Conservation (phyloP, 2,113 vertebrate genomes). For the Trogon surrucura region DNA sequence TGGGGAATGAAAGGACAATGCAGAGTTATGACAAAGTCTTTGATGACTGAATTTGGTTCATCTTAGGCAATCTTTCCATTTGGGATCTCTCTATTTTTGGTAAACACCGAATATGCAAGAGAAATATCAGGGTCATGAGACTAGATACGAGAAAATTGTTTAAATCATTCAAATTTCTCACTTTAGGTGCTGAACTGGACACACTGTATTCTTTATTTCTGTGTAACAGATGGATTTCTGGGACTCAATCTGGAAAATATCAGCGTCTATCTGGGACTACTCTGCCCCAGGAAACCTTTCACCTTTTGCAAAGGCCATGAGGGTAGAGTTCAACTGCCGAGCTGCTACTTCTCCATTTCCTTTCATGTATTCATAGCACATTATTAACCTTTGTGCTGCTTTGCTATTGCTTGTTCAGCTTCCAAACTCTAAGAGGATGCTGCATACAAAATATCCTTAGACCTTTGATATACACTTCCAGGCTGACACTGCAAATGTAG, state of each 20-base stretch:
- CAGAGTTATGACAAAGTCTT: background rate
- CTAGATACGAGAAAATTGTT: background rate
- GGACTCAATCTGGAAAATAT: background rate
- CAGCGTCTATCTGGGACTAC: background rate
- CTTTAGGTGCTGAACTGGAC: background rate
- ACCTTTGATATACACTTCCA: background rate
- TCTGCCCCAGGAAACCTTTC: background rate
- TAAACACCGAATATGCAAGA: background rate
- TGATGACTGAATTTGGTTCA: background rate
- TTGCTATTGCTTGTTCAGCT: background rate
- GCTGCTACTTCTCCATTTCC: background rate
- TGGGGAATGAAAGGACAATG: background rate
- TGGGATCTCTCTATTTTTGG: background rate
- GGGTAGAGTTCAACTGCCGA: background rate
- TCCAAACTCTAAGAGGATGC: background rate
- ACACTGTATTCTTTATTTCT: background rate
- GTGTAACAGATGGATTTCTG: background rate
- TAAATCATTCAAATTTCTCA: background rate
- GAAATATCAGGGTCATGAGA: background rate
- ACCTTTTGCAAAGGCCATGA: background rate
- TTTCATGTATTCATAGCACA: background rate
- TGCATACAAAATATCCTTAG: background rate
- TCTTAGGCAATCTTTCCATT: background rate
- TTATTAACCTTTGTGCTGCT: slow-evolving; percentile 4
- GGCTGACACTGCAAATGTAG: background rate